Percentiles rank a stretch among this genome's conserved stretches.
Evolutionary conservation across 2,797 vertebrate species (phyloP).

Genomic region (Borostomias antarcticus): DNA sequence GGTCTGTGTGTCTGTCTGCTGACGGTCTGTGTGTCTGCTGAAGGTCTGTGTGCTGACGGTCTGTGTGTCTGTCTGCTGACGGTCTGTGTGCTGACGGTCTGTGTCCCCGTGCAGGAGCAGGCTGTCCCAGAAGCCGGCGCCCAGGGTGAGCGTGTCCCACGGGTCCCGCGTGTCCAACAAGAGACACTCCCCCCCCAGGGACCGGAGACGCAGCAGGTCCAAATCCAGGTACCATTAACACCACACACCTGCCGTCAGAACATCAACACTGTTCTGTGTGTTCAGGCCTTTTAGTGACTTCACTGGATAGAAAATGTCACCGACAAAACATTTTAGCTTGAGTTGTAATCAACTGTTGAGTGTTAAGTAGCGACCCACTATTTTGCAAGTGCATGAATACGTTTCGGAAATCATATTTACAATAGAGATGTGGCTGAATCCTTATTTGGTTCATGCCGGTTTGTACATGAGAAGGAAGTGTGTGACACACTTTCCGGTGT

Average conservation of each 20-base stretch:
- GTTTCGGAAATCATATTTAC: not conserved
- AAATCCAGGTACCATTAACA: slow-evolving; percentile 78
- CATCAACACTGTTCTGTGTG: no score
- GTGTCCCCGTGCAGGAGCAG: slow-evolving; percentile 68
- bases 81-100: not conserved
- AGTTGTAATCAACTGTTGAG: not conserved
- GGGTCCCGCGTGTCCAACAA: slow-evolving; percentile 80
- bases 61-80: not conserved
- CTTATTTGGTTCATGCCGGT: not conserved
- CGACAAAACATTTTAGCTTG: no score
- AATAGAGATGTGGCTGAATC: not conserved
- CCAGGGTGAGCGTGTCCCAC: slow-evolving; percentile 77
- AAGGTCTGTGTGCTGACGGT: no score
- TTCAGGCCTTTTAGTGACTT: no score
- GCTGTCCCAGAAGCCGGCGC: slow-evolving; percentile 77
- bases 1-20: no score
- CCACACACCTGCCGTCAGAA: not conserved
- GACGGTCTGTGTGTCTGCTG: no score
- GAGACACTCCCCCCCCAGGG: slow-evolving; percentile 85
- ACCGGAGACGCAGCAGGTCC: slow-evolving; percentile 84
- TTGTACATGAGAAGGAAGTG: not conserved
- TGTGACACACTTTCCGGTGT: slow-evolving; percentile 6
- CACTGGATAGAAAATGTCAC: no score
- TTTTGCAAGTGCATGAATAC: not conserved
- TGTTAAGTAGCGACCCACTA: no score